Evolutionary conservation across 2,797 vertebrate species (phyloP), one percentile per base, ranked within the genome.

Genomic region (Syndactyla subalaris): DNA sequence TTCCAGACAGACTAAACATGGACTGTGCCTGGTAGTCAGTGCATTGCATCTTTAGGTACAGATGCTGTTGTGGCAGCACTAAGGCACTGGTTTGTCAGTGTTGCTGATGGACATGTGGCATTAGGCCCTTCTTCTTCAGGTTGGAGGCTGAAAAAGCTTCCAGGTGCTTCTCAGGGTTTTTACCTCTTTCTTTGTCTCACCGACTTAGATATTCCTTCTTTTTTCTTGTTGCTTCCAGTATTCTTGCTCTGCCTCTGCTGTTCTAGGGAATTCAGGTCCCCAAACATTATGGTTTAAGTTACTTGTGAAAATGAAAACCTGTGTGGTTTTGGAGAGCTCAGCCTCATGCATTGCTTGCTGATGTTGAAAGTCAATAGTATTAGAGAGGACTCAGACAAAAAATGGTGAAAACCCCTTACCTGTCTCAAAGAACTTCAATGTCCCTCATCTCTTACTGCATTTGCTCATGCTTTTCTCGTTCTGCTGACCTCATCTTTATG

Each of bases 131-230:
- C 32, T 92, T 14, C 32, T 85, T 95, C 91, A 89, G 61, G 24
- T 2, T 89, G 61, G 88, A 92, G 41, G 71, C 88, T 87, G 57
- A 54, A 55, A 88, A 91, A 85, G 67, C 92, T 92, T 95, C 86
- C 71, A 48, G 61, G 39, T 89, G 61, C 86, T 94, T 95, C 89
- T 96, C 86, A 84, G 86, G 90, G 80, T 29, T 91, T 94, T 89
- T 78, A 38, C 51, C 24, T 88, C 63, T 76, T 86, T 17, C 67
- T 76, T 86, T 65, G 32, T 80, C n/a, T 87, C 15, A 72, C 9
- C 45, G 78, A 2, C 38, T 72, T 71, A 6, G 2, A 43, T 91
- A 41, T 29, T 91, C 21, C 32, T 82, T 84, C 49, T 74, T 74
- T 92, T 51, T 48, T 80, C 18, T 58, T 19, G 4, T 74, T 78